A percentile compares a stretch with the other conserved stretches of the same genome.
phyloP scores from a whole-genome alignment of 2,888 invertebrate species.

The Siphonodentalium dalli region DNA sequence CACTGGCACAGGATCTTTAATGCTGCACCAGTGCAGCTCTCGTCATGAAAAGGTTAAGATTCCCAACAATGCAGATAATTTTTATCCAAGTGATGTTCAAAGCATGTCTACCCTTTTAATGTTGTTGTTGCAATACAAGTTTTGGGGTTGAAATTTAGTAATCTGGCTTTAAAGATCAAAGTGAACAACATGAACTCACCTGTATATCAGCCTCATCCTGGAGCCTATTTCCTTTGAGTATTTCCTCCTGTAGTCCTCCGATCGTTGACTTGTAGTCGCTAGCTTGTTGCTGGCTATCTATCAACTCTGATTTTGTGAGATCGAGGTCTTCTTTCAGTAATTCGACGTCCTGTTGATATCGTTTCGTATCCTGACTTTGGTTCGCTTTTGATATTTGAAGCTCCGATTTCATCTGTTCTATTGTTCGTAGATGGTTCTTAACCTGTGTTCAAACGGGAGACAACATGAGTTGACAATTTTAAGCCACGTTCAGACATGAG shows the following conservation, averaged over 20 bases:
- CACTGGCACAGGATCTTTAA: too few species aligned
- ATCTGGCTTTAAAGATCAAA: conserved; percentile 2
- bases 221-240: conserved; percentile 42
- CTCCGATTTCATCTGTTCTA: conserved; percentile 58
- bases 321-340: conserved; percentile 45
- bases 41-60: too few species aligned
- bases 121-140: too few species aligned
- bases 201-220: conserved; percentile 49
- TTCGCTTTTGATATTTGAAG: conserved; percentile 44
- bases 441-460: too few species aligned
- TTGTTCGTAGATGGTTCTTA: conserved; percentile 52
- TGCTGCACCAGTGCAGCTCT: too few species aligned
- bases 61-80: too few species aligned
- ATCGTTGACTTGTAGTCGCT: conserved; percentile 42
- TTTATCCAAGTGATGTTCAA: too few species aligned
- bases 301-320: conserved; percentile 39
- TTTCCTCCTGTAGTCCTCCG: conserved; percentile 45
- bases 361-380: conserved; percentile 51
- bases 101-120: too few species aligned
- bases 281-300: conserved; percentile 41
- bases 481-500: too few species aligned
- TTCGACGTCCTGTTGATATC: conserved; percentile 51
- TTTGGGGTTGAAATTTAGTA: too few species aligned
- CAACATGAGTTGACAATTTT: too few species aligned
- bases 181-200: conserved; percentile 27